Evolutionary conservation across 2,113 vertebrate genomes (phyloP).

Genomic region (Mormyrus lacerda): DNA sequence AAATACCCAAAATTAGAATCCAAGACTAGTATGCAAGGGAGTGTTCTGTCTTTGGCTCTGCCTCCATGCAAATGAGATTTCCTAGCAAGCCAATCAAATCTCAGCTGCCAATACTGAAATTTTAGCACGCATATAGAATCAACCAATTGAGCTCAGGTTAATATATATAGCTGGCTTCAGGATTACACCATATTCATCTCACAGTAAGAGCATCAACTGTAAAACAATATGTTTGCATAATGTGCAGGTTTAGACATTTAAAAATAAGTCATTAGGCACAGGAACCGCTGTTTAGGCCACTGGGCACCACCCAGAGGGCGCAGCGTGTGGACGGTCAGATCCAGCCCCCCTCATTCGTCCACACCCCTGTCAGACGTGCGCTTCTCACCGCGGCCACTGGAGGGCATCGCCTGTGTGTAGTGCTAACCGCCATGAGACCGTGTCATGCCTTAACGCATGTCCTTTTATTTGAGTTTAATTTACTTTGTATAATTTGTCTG

Average conservation of each 20-base stretch:
- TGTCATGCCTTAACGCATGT: conserved; percentile 1
- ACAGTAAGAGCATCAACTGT: neutral
- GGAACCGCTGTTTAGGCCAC: neutral
- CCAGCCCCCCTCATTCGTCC: neutral
- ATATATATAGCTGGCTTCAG: neutral
- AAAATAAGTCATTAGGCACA: neutral
- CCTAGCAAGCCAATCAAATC: neutral
- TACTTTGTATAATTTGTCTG: neutral
- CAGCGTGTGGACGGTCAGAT: neutral
- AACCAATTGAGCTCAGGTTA: neutral
- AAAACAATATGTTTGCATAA: neutral
- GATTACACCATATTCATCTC: neutral
- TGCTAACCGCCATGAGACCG: neutral
- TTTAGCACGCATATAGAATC: neutral
- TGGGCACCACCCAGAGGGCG: neutral
- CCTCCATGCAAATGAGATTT: neutral
- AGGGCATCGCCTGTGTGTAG: neutral
- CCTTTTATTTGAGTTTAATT: conserved; percentile 16
- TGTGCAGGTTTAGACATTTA: neutral
- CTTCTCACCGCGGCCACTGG: neutral
- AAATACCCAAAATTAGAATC: neutral
- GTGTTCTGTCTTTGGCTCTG: neutral
- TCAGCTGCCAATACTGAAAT: neutral
- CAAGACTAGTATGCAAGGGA: neutral
- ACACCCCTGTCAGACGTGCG: neutral